Evolutionary conservation across 2,113 vertebrate genomes (phyloP), one percentile per base, ranked within the genome.

Genomic region (Potamarius usumacintae): DNA sequence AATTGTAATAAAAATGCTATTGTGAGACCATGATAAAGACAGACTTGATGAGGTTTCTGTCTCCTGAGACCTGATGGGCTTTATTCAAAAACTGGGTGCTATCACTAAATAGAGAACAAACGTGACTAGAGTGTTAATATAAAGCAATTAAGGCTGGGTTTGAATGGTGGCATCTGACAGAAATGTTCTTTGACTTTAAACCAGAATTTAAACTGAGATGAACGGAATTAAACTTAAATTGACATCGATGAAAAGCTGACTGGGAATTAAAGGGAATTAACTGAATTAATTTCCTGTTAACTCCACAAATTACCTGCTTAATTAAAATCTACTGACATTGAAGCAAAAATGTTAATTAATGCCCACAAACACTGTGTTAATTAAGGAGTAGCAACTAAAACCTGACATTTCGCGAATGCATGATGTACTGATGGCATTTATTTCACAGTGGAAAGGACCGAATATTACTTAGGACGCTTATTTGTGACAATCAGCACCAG

Each of bases 241-340:
- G 87, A 69, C 82, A 52, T 63, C 20, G 30, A 88, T 79, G 27
- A 77, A 79, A 84, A 79, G 82, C 65, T 88, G 82, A 57, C 81
- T 48, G 72, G 50, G 34, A 78, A 88, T 78, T 57, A 83, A 84
- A 72, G 50, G 30, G 52, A 84, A 84, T 84, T 84, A 89, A 84
- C 57, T 85, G 52, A 90, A 89, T 30, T 12, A 86, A 85, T 83
- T 89, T 77, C 78, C 55, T 85, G 87, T 87, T 85, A 88, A 89
- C 81, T 82, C 84, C 67, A 84, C 84, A 91, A 85, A 88, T 89
- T 65, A 88, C 84, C 77, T 88, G 87, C 76, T 89, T 88, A 88
- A 89, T 89, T 89, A 91, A 89, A 88, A 89, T 89, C 90, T 84
- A 84, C 84, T 63, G 74, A 84, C 88, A 89, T 83, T 86, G 74